Percentiles rank a stretch among this genome's conserved stretches.
phyloP scores from a whole-genome alignment of 2,888 invertebrate species.

The Acanthosepion pharaonis region DNA sequence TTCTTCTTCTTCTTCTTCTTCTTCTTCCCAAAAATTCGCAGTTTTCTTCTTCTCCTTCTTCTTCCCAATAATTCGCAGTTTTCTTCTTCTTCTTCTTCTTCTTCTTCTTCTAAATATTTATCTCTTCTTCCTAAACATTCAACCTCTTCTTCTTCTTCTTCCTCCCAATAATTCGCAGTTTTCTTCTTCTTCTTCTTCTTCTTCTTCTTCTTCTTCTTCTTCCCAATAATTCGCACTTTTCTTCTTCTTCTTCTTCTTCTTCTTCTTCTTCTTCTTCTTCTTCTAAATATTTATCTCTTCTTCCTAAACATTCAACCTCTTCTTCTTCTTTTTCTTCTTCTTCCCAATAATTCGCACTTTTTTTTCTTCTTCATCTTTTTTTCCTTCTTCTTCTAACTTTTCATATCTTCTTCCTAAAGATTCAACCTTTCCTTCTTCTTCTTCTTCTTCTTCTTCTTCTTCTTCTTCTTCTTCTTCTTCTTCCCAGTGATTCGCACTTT shows the following conservation, averaged over 20 bases:
- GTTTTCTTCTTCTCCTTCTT: not conserved
- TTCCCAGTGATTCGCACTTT: not conserved
- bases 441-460: not conserved
- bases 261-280: not conserved
- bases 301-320: not conserved
- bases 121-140: not conserved
- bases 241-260: not conserved
- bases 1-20: no score
- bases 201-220: not conserved
- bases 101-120: not conserved
- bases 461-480: not conserved
- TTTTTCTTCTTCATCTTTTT: not conserved
- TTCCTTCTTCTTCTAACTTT: not conserved
- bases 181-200: not conserved
- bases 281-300: not conserved
- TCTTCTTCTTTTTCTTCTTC: not conserved
- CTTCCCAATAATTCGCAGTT: not conserved
- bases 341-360: no score
- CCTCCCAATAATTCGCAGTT: no score
- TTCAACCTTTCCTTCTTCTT: not conserved
- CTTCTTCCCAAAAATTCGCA: no score
- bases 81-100: not conserved
- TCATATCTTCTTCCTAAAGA: no score
- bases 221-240: no score
- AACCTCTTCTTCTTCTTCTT: not conserved